Evolutionary conservation across 23 tunicate species (phyloP), one percentile per base, ranked within the genome.

Genomic region (Ascidia mentula): DNA sequence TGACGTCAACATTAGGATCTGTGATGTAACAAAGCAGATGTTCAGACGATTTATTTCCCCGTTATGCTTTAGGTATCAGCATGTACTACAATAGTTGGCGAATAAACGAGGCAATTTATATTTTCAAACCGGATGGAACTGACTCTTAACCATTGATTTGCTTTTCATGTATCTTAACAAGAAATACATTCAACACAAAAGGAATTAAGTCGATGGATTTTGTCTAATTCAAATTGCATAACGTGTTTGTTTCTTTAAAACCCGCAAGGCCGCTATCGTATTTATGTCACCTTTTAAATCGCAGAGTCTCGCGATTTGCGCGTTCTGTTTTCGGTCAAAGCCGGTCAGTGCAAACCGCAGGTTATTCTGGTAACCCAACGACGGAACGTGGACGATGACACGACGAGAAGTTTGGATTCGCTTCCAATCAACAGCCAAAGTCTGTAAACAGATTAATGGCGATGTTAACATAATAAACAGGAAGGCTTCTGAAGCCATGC

Each of bases 1-100:
- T 88, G 46, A 94, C 88, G 40, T 94, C 87, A n/a, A 88, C 87
- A 85, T 95, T 89, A 18, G 90, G 91, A 81, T 95, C 95, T 86
- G 82, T 74, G 53, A 74, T 22, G 65, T 53, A 53, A 53, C 13
- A 53, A 9, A 53, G 12, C 1, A 53, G 24, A 20, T 20, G 65
- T 20, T 5, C 13, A 53, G 65, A n/a, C n/a, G n/a, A n/a, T n/a
- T n/a, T n/a, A n/a, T n/a, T n/a, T n/a, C n/a, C n/a, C n/a, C n/a
- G n/a, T n/a, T n/a, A n/a, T n/a, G n/a, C n/a, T n/a, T n/a, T n/a
- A n/a, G n/a, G n/a, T n/a, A n/a, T n/a, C n/a, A n/a, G n/a, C n/a
- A n/a, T n/a, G n/a, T n/a, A n/a, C n/a, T n/a, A n/a, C n/a, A n/a
- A n/a, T n/a, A n/a, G n/a, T n/a, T n/a, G n/a, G n/a, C n/a, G n/a